phyloP scores from a whole-genome alignment of 2,113 vertebrate genomes.

The Prunella fulvescens region DNA sequence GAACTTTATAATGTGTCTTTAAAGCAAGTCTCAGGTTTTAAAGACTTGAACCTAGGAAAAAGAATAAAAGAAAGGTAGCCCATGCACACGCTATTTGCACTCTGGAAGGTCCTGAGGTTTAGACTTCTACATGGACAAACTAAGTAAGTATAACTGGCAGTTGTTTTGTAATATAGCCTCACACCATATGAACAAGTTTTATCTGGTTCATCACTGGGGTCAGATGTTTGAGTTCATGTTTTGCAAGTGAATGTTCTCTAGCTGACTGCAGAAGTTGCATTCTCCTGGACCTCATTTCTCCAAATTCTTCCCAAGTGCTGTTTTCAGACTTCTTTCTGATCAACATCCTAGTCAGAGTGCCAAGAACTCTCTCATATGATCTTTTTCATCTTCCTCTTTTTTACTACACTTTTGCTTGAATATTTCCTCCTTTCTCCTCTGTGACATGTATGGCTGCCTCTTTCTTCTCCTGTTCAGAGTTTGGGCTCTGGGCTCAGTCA shows the following conservation, averaged over 20 bases:
- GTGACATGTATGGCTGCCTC: rapidly evolving
- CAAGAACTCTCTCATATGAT: background rate
- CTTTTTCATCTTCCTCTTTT: background rate
- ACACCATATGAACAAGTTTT: background rate
- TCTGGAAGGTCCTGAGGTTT: background rate
- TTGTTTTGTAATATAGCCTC: background rate
- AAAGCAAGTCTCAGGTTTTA: background rate
- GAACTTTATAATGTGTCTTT: background rate
- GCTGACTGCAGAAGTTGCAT: background rate
- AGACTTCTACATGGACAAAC: background rate
- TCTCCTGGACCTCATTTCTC: background rate
- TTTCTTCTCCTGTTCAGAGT: background rate
- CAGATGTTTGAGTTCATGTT: background rate
- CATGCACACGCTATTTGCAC: background rate
- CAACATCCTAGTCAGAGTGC: background rate
- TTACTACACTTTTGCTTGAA: background rate
- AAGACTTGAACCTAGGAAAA: background rate
- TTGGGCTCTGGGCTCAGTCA: background rate
- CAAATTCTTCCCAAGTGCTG: background rate
- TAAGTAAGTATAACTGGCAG: background rate
- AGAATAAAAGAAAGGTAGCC: background rate
- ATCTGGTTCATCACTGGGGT: background rate
- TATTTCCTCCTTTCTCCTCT: background rate
- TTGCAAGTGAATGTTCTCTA: background rate
- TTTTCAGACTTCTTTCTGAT: background rate